Conservation (phyloP, 2,113 vertebrate species). For the Pristiophorus japonicus region DNA sequence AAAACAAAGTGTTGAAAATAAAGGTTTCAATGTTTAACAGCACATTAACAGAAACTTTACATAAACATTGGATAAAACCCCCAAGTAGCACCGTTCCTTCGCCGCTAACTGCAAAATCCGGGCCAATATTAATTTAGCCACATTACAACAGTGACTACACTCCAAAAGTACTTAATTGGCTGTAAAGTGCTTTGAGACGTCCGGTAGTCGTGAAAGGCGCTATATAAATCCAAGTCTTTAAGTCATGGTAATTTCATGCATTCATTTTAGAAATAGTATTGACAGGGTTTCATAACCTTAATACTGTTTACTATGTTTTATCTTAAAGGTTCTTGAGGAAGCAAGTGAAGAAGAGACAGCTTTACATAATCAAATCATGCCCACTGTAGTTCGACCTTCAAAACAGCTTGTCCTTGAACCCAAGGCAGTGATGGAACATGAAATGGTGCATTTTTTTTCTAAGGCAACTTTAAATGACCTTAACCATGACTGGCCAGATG, state of each 20-base stretch:
- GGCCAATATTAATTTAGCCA: background rate
- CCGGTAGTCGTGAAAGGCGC: too few relatives aligned
- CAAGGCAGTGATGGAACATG: constrained; percentile 60
- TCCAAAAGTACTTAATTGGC: too few relatives aligned
- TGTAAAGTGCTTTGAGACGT: too few relatives aligned
- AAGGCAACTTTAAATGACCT: background rate
- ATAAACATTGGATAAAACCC: too few relatives aligned
- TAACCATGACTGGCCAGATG: background rate
- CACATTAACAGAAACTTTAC: too few relatives aligned
- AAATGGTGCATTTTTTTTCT: constrained; percentile 71
- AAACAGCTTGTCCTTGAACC: constrained; percentile 76
- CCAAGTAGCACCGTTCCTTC: background rate
- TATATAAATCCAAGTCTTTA: too few relatives aligned
- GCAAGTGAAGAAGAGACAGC: constrained; percentile 94
- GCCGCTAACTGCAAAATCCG: background rate
- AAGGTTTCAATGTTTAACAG: too few relatives aligned
- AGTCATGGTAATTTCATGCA: background rate
- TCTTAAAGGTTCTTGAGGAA: constrained; percentile 80
- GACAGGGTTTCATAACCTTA: background rate
- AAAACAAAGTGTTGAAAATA: too few relatives aligned
- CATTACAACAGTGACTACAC: too few relatives aligned
- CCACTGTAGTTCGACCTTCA: constrained; percentile 87
- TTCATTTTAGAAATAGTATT: background rate
- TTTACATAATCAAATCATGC: constrained; percentile 91
- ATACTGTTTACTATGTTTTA: constrained; percentile 5